These are phyloP conservation scores for Ptychochromis oligacanthus DNA, from an alignment of 2,113 vertebrate genomes.

Conservation along the genomic window DNA sequence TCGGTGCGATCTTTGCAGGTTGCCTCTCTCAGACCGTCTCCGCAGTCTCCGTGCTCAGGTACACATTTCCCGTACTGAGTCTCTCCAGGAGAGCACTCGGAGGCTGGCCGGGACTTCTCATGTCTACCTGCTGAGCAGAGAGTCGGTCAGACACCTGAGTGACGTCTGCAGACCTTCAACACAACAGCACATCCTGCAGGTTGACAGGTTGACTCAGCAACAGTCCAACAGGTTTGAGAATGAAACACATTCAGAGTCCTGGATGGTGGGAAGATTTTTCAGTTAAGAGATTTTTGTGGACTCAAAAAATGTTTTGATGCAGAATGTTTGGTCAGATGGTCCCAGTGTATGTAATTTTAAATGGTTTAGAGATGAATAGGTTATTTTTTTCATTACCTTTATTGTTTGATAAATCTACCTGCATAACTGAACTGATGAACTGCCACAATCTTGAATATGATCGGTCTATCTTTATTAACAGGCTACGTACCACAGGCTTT, in stretches of 20 bases:
- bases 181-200: neutral
- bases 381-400: accelerated
- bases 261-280: neutral
- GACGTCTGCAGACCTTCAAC: neutral
- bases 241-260: neutral
- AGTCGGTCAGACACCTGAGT: neutral
- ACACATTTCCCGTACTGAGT: constrained; percentile 87
- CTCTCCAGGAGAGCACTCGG: constrained; percentile 82
- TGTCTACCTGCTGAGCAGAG: constrained; percentile 55
- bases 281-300: neutral
- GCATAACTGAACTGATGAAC: no score
- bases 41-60: constrained; percentile 89
- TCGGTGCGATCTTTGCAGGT: constrained; percentile 85
- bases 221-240: neutral
- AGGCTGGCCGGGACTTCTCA: constrained; percentile 74
- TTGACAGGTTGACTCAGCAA: no score
- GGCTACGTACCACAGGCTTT: no score
- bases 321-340: neutral
- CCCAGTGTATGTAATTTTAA: neutral
- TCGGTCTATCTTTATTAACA: no score
- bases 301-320: neutral
- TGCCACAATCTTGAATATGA: no score
- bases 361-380: neutral
- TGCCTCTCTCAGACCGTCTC: constrained; percentile 86
- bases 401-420: neutral